phyloP scores from a whole-genome alignment of 2,888 invertebrate species.

The Choreutis nemorana region DNA sequence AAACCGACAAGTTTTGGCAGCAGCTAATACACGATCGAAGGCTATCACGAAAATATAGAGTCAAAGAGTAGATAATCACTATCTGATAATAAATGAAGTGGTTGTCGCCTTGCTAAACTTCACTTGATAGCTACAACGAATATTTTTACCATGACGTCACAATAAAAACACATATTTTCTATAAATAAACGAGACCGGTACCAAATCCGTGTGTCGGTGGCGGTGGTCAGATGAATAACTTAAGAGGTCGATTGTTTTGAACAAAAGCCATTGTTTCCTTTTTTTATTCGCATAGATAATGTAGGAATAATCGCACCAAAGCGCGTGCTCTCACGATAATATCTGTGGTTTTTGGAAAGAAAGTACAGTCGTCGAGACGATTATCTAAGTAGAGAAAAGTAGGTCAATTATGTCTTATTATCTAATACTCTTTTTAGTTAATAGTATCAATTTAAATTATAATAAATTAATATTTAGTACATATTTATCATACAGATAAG shows the following conservation, averaged over 20 bases:
- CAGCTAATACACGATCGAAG: slow-evolving; percentile 23
- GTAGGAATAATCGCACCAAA: slow-evolving; percentile 22
- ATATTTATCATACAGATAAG: neutral
- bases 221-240: slow-evolving; percentile 40
- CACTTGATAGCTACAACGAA: too few relatives aligned
- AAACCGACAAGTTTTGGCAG: slow-evolving; percentile 42
- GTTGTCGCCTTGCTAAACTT: too few relatives aligned
- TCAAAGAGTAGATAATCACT: slow-evolving; percentile 23
- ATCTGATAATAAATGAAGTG: slow-evolving; percentile 15
- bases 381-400: slow-evolving; percentile 3
- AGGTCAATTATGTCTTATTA: neutral
- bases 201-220: slow-evolving; percentile 27
- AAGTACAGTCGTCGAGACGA: slow-evolving; percentile 15
- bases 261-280: slow-evolving; percentile 59
- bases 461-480: neutral
- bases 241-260: slow-evolving; percentile 36
- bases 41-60: slow-evolving; percentile 42
- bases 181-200: slow-evolving; percentile 4
- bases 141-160: too few relatives aligned
- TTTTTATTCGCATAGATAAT: slow-evolving; percentile 45
- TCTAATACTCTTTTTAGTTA: neutral
- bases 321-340: slow-evolving; percentile 25
- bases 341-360: slow-evolving; percentile 23
- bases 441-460: neutral
- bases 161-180: slow-evolving; percentile 2